These are phyloP conservation scores for Tokudaia muenninki DNA, from an alignment of 2,797 vertebrate genomes.

Conservation along the genomic window DNA sequence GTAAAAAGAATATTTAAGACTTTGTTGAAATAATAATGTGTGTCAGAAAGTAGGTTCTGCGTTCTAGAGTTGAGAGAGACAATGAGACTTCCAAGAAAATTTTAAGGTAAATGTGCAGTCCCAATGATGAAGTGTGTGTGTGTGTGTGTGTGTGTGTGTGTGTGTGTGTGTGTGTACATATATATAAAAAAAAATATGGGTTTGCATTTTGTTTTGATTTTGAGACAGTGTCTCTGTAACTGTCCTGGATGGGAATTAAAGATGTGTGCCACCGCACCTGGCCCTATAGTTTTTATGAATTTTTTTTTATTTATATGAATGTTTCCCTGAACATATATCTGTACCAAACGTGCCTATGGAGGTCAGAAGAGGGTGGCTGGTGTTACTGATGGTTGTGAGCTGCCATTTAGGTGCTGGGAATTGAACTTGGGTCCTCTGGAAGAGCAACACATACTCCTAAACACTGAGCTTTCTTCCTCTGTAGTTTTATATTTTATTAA, in stretches of 20 bases:
- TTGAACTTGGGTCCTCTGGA: not conserved
- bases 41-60: constrained; percentile 11
- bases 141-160: not conserved
- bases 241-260: not conserved
- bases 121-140: not conserved
- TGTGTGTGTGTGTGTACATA: fast-evolving
- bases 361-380: not conserved
- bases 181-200: not conserved
- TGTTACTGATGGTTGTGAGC: not conserved
- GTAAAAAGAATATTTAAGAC: constrained; percentile 22
- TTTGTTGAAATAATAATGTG: constrained; percentile 32
- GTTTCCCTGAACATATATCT: not conserved
- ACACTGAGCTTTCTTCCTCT: not conserved
- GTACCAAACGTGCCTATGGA: not conserved
- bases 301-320: not conserved
- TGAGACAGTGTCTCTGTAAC: not conserved
- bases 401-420: not conserved
- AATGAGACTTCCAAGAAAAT: constrained; percentile 22
- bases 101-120: not conserved
- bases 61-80: not conserved
- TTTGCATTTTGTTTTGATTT: not conserved
- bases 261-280: not conserved
- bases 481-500: constrained; percentile 50
- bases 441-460: not conserved
- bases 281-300: not conserved